A percentile compares a stretch with the other conserved stretches of the same genome.
Conservation (phyloP, 2,888 invertebrate species). For the Drosophila infuscata region DNA sequence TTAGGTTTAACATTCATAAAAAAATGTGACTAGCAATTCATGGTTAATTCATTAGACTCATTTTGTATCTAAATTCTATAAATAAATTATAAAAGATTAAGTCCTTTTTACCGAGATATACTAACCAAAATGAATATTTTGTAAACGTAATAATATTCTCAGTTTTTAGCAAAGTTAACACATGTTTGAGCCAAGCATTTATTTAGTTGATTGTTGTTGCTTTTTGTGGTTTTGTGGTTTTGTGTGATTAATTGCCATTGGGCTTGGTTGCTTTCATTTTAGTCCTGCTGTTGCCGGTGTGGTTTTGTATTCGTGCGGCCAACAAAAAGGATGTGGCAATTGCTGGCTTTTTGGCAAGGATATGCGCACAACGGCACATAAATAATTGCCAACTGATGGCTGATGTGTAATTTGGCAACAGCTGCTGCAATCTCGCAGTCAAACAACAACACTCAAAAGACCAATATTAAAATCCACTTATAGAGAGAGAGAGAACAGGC, state of each 20-base stretch:
- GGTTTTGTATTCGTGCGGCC: conserved; percentile 33
- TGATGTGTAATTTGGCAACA: conserved; percentile 45
- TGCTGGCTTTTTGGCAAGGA: conserved; percentile 42
- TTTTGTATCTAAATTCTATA: not conserved
- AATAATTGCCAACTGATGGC: conserved; percentile 54
- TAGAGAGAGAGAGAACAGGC: not conserved
- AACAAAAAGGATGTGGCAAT: conserved; percentile 29
- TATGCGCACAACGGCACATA: conserved; percentile 43
- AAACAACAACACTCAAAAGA: conserved; percentile 25
- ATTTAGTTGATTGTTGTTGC: not conserved
- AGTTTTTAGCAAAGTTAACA: not conserved
- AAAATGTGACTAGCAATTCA: not conserved
- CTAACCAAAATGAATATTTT: not conserved
- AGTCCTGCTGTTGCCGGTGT: conserved; percentile 48
- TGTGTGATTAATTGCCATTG: conserved; percentile 63
- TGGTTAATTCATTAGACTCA: not conserved
- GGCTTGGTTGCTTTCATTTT: conserved; percentile 14
- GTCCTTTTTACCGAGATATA: not conserved
- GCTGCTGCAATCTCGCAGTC: conserved; percentile 52
- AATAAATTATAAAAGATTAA: too few species aligned
- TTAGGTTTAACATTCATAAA: not conserved
- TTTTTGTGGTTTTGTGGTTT: conserved; percentile 65
- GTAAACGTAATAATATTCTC: not conserved
- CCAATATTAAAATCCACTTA: conserved; percentile 74
- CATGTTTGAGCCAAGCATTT: not conserved